Conservation (phyloP, 2,113 vertebrate genomes). For the Petroica traversi region DNA sequence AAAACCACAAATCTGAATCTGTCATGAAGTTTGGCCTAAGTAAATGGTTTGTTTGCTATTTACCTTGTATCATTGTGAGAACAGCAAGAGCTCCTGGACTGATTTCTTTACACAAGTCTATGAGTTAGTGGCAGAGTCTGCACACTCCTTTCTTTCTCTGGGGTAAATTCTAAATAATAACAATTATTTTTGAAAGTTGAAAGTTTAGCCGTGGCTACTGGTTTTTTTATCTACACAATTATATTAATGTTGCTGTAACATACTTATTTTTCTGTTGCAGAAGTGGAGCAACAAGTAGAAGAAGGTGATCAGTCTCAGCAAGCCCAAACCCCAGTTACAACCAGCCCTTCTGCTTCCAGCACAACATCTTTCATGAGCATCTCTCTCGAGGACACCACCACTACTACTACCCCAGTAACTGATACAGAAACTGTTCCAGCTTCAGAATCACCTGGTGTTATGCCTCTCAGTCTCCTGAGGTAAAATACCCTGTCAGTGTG, state of each 20-base stretch:
- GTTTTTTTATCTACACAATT: not conserved
- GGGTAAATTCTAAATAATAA: not conserved
- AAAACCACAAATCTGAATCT: not conserved
- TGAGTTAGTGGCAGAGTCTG: not conserved
- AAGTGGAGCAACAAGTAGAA: conserved; percentile 85
- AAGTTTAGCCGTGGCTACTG: not conserved
- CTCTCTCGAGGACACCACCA: conserved; percentile 96
- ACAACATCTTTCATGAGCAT: conserved; percentile 99
- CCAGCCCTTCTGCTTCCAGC: conserved; percentile 96
- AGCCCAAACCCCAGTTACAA: conserved; percentile 94
- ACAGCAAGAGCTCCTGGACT: not conserved
- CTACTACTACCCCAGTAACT: conserved; percentile 95
- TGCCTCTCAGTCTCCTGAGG: conserved; percentile 98
- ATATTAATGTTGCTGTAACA: not conserved
- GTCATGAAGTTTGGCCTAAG: not conserved
- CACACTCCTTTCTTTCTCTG: not conserved
- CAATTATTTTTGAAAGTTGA: not conserved
- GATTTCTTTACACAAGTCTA: not conserved
- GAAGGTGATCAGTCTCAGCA: conserved; percentile 85
- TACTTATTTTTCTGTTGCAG: conserved; percentile 48
- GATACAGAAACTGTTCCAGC: conserved; percentile 95
- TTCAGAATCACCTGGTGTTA: conserved; percentile 93
- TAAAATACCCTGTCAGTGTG: conserved; percentile 7
- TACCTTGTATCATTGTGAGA: accelerated
- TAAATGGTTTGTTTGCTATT: not conserved